Evolutionary conservation across 2,888 invertebrate genomes (phyloP).

Genomic region (Chydorus sphaericus): DNA sequence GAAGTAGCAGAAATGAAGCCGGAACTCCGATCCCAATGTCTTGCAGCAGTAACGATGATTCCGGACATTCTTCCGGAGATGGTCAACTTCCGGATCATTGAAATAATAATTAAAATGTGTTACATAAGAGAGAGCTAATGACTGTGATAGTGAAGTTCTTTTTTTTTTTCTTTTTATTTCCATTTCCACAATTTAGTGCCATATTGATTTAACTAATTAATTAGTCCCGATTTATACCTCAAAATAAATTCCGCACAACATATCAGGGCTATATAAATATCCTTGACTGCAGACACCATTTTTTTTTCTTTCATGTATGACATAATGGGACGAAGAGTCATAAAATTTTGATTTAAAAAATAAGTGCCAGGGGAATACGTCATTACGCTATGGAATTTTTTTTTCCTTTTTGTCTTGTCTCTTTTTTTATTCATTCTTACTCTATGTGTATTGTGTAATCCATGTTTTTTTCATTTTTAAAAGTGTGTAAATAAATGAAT

Average conservation of each 20-base stretch:
- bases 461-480: no score
- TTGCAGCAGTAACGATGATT: conserved; percentile 19
- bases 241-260: neutral
- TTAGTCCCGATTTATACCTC: neutral
- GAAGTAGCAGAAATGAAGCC: no score
- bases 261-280: neutral
- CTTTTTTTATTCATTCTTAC: no score
- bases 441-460: no score
- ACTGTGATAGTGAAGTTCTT: conserved; percentile 2
- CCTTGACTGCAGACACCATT: neutral
- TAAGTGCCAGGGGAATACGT: neutral
- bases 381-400: no score
- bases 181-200: neutral
- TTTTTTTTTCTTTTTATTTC: neutral
- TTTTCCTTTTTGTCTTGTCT: no score
- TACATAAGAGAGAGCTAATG: neutral
- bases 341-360: neutral
- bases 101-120: neutral
- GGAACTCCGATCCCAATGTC: conserved; percentile 16
- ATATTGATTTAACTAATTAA: no score
- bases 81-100: conserved; percentile 16
- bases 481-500: no score
- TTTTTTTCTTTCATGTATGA: neutral
- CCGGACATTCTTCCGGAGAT: conserved; percentile 19
- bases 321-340: neutral